phyloP scores from a whole-genome alignment of 2,888 invertebrate genomes.

The Galerucella pusilla region DNA sequence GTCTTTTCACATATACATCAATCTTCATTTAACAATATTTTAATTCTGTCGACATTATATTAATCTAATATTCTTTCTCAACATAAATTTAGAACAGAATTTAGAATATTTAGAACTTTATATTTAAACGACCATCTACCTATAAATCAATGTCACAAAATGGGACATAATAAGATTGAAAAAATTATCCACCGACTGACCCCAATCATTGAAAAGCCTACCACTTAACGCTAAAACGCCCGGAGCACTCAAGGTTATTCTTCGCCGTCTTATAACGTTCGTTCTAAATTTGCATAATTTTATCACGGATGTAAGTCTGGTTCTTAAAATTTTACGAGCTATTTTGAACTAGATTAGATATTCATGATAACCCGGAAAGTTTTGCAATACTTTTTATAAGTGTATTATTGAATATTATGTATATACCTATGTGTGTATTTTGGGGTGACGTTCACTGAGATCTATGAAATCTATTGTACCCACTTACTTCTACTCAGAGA shows the following conservation, averaged over 20 bases:
- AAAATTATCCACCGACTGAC: conserved; percentile 27
- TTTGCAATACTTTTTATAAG: no score
- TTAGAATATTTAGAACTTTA: not conserved
- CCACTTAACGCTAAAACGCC: conserved; percentile 16
- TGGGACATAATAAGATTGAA: conserved; percentile 13
- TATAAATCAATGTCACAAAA: conserved; percentile 17
- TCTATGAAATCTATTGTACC: no score
- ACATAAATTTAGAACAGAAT: not conserved
- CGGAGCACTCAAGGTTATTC: conserved; percentile 23
- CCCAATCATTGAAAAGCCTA: conserved; percentile 24
- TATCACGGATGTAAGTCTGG: conserved; percentile 24
- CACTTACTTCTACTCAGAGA: no score
- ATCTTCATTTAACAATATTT: not conserved
- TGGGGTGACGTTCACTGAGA: no score
- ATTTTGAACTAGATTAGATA: not conserved
- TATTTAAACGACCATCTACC: not conserved
- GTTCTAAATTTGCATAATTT: conserved; percentile 27
- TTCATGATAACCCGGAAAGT: not conserved
- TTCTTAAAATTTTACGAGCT: not conserved
- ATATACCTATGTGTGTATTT: no score
- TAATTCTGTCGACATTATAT: not conserved
- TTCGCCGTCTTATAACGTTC: conserved; percentile 23
- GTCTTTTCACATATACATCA: no score
- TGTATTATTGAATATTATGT: no score
- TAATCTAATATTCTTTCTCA: not conserved